These are phyloP conservation scores for Okamejei kenojei DNA, from an alignment of 2,797 vertebrate species.

Conservation along the genomic window DNA sequence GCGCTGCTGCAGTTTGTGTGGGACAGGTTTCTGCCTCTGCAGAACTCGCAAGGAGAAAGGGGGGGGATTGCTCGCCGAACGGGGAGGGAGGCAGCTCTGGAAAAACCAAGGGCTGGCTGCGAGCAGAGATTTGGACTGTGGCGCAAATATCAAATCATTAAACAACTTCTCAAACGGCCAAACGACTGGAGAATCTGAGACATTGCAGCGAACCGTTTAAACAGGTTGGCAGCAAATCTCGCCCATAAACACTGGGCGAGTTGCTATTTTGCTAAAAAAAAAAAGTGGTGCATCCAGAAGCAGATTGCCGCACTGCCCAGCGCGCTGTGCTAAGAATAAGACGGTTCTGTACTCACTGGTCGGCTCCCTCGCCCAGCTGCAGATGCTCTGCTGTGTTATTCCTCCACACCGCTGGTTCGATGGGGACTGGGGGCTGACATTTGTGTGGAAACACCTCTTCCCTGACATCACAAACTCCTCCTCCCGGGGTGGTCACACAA, in stretches of 20 bases:
- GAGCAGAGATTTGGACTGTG: no score
- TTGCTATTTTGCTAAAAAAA: background rate
- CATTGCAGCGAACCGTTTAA: background rate
- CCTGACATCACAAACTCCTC: background rate
- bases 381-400: background rate
- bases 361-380: background rate
- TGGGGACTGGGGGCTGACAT: conserved; percentile 28
- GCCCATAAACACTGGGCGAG: background rate
- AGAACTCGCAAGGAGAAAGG: background rate
- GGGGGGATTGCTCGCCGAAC: background rate
- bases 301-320: background rate
- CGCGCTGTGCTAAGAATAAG: no score
- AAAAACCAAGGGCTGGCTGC: background rate
- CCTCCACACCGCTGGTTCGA: conserved; percentile 6
- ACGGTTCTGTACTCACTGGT: background rate
- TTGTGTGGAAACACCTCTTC: conserved; percentile 33
- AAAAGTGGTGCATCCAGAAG: background rate
- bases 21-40: background rate
- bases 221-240: background rate
- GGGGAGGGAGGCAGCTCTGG: no score
- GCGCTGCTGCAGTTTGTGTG: background rate
- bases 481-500: background rate
- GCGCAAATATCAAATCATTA: background rate
- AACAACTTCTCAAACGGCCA: background rate
- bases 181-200: background rate